Conservation (phyloP, 2,888 invertebrate species). For the Lampropteryx suffumata region DNA sequence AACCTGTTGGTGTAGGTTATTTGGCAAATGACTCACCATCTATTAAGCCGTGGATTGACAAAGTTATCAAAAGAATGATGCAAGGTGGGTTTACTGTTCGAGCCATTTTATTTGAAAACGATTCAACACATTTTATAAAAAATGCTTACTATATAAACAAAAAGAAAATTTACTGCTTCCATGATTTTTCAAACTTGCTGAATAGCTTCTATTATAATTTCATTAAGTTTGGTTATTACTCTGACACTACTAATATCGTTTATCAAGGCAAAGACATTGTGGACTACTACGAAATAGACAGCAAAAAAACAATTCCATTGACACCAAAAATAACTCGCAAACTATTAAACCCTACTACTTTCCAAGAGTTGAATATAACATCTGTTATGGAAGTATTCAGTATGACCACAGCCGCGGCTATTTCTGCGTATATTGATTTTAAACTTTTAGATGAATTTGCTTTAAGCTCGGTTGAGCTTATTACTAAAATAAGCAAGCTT, state of each 20-base stretch:
- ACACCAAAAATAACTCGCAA: slow-evolving; percentile 22
- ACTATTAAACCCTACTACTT: slow-evolving; percentile 11
- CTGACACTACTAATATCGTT: neutral
- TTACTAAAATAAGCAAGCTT: slow-evolving; percentile 21
- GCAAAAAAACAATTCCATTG: slow-evolving; percentile 9
- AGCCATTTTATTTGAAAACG: slow-evolving; percentile 20
- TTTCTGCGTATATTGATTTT: slow-evolving; percentile 22
- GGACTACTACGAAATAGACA: slow-evolving; percentile 17
- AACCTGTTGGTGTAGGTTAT: slow-evolving; percentile 22
- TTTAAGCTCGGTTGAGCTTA: slow-evolving; percentile 11
- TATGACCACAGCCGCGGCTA: slow-evolving; percentile 26
- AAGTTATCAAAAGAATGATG: slow-evolving; percentile 10
- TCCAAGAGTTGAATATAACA: slow-evolving; percentile 13
- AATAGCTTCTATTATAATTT: slow-evolving; percentile 23
- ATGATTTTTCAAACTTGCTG: slow-evolving; percentile 19
- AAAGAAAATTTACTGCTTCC: slow-evolving; percentile 14
- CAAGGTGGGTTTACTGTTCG: slow-evolving; percentile 21
- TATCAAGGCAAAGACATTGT: slow-evolving; percentile 14
- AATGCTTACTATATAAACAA: neutral
- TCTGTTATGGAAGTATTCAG: slow-evolving; percentile 22
- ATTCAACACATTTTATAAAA: slow-evolving; percentile 1
- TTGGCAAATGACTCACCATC: slow-evolving; percentile 1
- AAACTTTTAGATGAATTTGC: slow-evolving; percentile 13
- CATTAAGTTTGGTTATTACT: slow-evolving; percentile 14
- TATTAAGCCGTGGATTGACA: slow-evolving; percentile 21